Conservation (phyloP, 2,888 invertebrate genomes). For the Anarsia innoxiella region DNA sequence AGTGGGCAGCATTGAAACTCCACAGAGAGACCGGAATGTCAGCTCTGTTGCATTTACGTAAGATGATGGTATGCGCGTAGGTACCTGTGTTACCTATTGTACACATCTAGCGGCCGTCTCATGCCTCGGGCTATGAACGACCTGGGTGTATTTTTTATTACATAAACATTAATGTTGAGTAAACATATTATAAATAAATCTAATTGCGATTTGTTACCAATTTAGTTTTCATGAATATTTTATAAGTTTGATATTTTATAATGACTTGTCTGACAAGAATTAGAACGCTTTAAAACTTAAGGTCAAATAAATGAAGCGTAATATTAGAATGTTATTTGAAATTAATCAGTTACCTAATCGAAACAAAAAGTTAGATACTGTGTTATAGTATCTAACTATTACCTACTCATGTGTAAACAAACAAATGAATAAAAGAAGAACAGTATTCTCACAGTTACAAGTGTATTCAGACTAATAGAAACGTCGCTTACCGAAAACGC, state of each 20-base stretch:
- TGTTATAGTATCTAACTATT: too few relatives aligned
- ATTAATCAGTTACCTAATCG: too few relatives aligned
- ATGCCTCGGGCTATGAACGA: conserved; percentile 32
- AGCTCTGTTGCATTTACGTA: background rate
- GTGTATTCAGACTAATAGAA: conserved; percentile 39
- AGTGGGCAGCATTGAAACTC: background rate
- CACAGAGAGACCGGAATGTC: background rate
- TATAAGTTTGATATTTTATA: conserved; percentile 30
- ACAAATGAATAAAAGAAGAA: too few relatives aligned
- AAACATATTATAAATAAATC: conserved; percentile 54
- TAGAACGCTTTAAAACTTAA: too few relatives aligned
- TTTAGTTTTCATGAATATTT: conserved; percentile 44
- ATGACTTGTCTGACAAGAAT: conserved; percentile 13
- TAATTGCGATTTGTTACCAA: conserved; percentile 50
- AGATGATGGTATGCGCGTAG: too few relatives aligned
- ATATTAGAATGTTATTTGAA: too few relatives aligned
- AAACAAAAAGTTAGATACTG: too few relatives aligned
- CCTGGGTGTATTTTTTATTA: conserved; percentile 30
- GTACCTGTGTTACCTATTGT: too few relatives aligned
- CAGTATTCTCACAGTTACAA: too few relatives aligned
- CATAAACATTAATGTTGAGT: conserved; percentile 41
- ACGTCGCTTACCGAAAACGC: conserved; percentile 45
- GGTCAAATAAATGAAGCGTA: too few relatives aligned
- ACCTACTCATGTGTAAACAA: too few relatives aligned
- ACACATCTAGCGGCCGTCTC: too few relatives aligned